Evolutionary conservation across 30 jellyfish, hydroid and myxozoan genomes (phyloP), one percentile per base, ranked within the genome.

Genomic region (Aurelia sp.): DNA sequence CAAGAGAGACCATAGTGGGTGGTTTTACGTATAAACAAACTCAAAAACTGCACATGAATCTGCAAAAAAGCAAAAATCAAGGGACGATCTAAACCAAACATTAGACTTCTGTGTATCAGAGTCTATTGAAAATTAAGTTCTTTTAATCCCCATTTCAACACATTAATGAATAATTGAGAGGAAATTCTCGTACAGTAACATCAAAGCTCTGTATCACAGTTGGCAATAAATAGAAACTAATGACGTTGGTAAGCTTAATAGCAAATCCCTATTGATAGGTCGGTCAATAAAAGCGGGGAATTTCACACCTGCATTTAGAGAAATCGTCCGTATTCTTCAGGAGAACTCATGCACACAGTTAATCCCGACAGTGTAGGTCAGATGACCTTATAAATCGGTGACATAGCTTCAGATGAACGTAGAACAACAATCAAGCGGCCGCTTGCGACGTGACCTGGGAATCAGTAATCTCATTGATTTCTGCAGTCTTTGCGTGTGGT

Each of bases 361-460:
- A 84, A 84, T 84, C 93, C 30, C 75, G 68, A 76, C 76, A 59
- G 82, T 55, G 93, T 73, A 84, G 93, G 93, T 84, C 93, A 84
- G 70, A 15, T 84, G 93, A 84, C 93, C 93, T 84, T 84, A 72
- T 72, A 73, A 84, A 84, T 57, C 93, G 76, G 67, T 73, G 93
- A 72, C 92, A 84, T 72, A 58, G 88, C 88, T 70, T 52, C 65
- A 84, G 82, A 72, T 72, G 93, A 70, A 87, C 48, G 85, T 74
- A 16, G 53, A 60, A 84, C 70, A 38, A 67, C 88, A 63, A 60
- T 73, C 82, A 84, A 74, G 76, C 35, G 93, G 82, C 85, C 78
- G 82, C 67, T 72, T 61, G 61, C 72, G 82, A 19, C 51, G 82
- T 84, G 93, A 84, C 93, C 93, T 84, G 80, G 74, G 88, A 18